Conservation (phyloP, 1,140 invertebrate species). For the Trialeurodes vaporariorum region DNA sequence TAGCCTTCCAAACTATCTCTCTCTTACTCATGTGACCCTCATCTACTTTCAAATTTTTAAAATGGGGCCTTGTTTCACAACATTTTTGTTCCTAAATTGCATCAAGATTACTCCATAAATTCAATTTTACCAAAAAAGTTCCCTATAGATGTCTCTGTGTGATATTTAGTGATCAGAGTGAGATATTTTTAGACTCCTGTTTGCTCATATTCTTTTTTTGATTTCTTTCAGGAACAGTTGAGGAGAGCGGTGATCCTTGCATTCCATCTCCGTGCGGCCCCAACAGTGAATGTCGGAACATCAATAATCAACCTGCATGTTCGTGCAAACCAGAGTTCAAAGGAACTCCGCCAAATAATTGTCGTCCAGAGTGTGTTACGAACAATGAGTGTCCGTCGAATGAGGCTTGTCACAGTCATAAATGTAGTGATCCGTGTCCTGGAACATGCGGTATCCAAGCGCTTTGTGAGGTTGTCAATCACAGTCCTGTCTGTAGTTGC, state of each 20-base stretch:
- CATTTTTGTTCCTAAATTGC: too few relatives aligned
- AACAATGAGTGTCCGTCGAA: conserved; percentile 60
- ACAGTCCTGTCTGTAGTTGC: conserved; percentile 39
- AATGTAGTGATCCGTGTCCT: conserved; percentile 46
- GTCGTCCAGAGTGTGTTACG: conserved; percentile 61
- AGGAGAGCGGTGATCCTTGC: conserved; percentile 49
- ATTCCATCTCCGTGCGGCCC: conserved; percentile 65
- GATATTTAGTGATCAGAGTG: too few relatives aligned
- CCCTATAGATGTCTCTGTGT: too few relatives aligned
- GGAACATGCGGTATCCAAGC: conserved; percentile 43
- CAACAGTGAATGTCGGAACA: conserved; percentile 52
- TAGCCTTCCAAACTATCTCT: too few relatives aligned
- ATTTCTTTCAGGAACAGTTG: conserved; percentile 25
- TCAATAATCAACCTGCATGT: conserved; percentile 51
- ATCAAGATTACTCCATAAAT: too few relatives aligned
- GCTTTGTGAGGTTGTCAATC: conserved; percentile 41
- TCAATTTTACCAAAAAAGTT: too few relatives aligned
- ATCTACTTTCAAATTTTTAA: too few relatives aligned
- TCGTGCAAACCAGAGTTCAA: conserved; percentile 55
- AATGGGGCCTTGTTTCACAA: too few relatives aligned
- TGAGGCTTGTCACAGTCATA: conserved; percentile 44
- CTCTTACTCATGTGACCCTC: too few relatives aligned
- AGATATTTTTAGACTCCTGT: not conserved
- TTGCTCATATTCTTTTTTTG: conserved; percentile 10
- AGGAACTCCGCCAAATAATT: conserved; percentile 57